A percentile compares a stretch with the other conserved stretches of the same genome.
These are phyloP conservation scores for Dolichallabes microphthalmus DNA, from an alignment of 2,113 vertebrate genomes.

Conservation along the genomic window DNA sequence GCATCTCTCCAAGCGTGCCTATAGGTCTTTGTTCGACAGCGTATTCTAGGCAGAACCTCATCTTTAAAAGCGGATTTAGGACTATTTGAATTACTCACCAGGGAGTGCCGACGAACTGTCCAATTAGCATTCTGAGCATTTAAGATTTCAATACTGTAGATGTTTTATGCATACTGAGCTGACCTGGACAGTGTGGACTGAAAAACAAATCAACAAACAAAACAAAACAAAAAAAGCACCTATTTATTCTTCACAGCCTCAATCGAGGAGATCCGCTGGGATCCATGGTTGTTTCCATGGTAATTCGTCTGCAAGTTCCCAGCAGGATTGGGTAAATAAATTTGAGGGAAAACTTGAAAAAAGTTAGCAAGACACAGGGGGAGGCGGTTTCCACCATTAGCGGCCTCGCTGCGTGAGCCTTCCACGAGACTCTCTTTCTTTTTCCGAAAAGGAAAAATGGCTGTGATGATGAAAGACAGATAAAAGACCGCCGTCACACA, in stretches of 20 bases:
- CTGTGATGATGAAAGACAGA: background rate
- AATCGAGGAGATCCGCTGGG: slow-evolving; percentile 64
- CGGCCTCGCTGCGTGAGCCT: background rate
- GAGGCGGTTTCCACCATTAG: slow-evolving; percentile 43
- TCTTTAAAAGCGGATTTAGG: slow-evolving; percentile 23
- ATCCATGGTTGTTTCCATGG: slow-evolving; percentile 69
- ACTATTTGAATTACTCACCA: background rate
- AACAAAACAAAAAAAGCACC: slow-evolving; percentile 49
- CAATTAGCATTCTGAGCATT: slow-evolving; percentile 15
- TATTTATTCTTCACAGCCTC: slow-evolving; percentile 50
- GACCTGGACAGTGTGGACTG: slow-evolving; percentile 51
- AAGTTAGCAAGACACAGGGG: slow-evolving; percentile 59
- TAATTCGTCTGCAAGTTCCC: slow-evolving; percentile 58
- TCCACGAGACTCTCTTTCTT: background rate
- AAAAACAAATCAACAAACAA: background rate
- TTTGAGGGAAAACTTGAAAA: slow-evolving; percentile 47
- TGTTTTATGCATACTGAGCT: slow-evolving; percentile 17
- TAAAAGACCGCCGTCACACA: background rate
- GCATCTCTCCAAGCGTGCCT: background rate
- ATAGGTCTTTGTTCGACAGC: background rate
- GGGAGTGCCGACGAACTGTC: background rate
- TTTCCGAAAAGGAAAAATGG: background rate
- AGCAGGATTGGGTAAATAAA: slow-evolving; percentile 49
- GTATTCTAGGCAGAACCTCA: background rate
- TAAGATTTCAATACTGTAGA: slow-evolving; percentile 9